These are phyloP conservation scores for Globia sparganii DNA, from an alignment of 2,888 invertebrate genomes.

Conservation along the genomic window DNA sequence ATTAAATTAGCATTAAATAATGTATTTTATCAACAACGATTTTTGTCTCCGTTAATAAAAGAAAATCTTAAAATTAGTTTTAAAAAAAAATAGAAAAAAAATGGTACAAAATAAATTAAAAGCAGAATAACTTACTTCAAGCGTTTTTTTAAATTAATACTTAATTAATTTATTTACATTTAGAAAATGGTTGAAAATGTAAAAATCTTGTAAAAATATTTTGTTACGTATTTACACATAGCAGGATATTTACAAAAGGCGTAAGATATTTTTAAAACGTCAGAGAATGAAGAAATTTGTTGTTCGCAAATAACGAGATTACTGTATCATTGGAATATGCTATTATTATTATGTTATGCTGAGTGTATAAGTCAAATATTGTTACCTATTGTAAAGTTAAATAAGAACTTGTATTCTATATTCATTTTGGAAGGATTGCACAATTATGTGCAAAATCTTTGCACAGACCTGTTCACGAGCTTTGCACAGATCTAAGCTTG, in stretches of 20 bases:
- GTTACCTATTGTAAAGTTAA: background rate
- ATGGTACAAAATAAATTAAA: constrained; percentile 78
- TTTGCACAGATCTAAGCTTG: background rate
- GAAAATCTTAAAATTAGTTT: constrained; percentile 56
- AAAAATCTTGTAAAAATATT: constrained; percentile 50
- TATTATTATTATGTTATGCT: background rate
- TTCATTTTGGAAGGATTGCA: background rate
- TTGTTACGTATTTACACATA: constrained; percentile 66
- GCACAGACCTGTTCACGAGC: background rate
- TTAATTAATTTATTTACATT: constrained; percentile 75
- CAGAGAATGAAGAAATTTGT: constrained; percentile 18
- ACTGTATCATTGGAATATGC: background rate
- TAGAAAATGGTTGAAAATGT: constrained; percentile 72
- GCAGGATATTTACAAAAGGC: constrained; percentile 76
- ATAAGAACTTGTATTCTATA: background rate
- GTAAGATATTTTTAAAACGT: constrained; percentile 42
- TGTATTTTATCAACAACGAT: constrained; percentile 74
- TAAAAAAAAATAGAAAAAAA: constrained; percentile 61
- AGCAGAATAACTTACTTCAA: constrained; percentile 74
- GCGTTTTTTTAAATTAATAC: constrained; percentile 72
- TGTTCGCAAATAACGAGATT: constrained; percentile 2
- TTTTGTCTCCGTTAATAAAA: constrained; percentile 63
- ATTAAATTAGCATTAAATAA: constrained; percentile 83
- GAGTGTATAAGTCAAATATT: background rate
- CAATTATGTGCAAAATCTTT: background rate